These are phyloP conservation scores for Cydia pomonella DNA, from an alignment of 1,140 invertebrate genomes.

Conservation along the genomic window DNA sequence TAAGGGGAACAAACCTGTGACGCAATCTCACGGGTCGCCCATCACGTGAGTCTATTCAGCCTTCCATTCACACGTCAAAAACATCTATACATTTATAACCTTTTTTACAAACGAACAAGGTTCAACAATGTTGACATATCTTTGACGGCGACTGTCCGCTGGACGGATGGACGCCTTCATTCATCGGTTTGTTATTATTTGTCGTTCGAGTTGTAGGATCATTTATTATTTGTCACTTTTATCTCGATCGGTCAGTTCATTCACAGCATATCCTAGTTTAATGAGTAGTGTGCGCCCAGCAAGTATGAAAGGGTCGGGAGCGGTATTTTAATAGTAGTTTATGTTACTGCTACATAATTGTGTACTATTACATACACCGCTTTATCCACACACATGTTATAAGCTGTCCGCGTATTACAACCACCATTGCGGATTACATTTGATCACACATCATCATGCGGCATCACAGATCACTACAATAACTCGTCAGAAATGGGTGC, in stretches of 20 bases:
- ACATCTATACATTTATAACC: background rate
- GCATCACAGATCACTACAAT: too few species aligned
- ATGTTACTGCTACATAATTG: too few species aligned
- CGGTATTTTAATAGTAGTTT: too few species aligned
- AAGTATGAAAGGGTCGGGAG: background rate
- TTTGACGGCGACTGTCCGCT: background rate
- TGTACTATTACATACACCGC: too few species aligned
- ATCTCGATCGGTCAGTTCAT: conserved; percentile 10
- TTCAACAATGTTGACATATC: background rate
- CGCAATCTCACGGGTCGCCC: background rate
- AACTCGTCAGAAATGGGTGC: too few species aligned
- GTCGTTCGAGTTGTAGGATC: background rate
- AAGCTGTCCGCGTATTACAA: too few species aligned
- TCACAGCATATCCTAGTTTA: background rate
- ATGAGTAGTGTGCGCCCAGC: background rate
- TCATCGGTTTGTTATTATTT: conserved; percentile 1
- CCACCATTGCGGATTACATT: too few species aligned
- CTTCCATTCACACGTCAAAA: background rate
- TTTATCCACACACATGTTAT: too few species aligned
- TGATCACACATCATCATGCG: too few species aligned
- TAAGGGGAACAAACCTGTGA: background rate
- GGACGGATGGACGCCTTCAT: background rate
- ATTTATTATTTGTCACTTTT: conserved; percentile 11
- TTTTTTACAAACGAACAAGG: background rate
- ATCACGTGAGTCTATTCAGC: conserved; percentile 19